A percentile compares a stretch with the other conserved stretches of the same genome.
These are phyloP conservation scores for Mamestra brassicae DNA, from an alignment of 2,888 invertebrate genomes.

Conservation along the genomic window DNA sequence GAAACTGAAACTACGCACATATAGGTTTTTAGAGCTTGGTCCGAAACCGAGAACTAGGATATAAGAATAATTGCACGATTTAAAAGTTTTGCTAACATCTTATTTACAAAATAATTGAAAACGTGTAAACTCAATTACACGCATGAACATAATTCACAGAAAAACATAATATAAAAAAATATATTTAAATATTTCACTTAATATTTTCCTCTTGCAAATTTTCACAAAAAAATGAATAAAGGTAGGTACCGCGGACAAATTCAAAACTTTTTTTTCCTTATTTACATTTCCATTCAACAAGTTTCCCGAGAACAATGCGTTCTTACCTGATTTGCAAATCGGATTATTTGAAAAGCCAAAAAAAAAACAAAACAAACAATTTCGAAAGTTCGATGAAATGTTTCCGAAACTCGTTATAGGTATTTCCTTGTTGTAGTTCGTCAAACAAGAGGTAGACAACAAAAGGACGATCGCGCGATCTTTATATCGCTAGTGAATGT, in stretches of 20 bases:
- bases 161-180: too few species aligned
- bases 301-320: slow-evolving; percentile 8
- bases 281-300: slow-evolving; percentile 26
- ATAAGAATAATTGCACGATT: too few species aligned
- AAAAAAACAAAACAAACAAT: slow-evolving; percentile 25
- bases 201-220: too few species aligned
- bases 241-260: background rate
- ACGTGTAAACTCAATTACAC: too few species aligned
- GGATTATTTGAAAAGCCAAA: background rate
- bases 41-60: too few species aligned
- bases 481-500: slow-evolving; percentile 76
- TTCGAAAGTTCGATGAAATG: slow-evolving; percentile 17
- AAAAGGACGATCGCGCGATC: slow-evolving; percentile 72
- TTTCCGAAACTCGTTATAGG: slow-evolving; percentile 8
- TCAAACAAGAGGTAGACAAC: slow-evolving; percentile 65
- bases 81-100: too few species aligned
- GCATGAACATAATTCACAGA: too few species aligned
- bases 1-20: background rate
- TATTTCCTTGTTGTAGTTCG: slow-evolving; percentile 47
- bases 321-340: slow-evolving; percentile 17
- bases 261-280: background rate
- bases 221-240: too few species aligned
- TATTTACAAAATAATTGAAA: too few species aligned
- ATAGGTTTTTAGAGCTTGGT: too few species aligned
- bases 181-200: too few species aligned